Evolutionary conservation across 2,797 vertebrate species (phyloP).

Genomic region (Malacoraja senta): DNA sequence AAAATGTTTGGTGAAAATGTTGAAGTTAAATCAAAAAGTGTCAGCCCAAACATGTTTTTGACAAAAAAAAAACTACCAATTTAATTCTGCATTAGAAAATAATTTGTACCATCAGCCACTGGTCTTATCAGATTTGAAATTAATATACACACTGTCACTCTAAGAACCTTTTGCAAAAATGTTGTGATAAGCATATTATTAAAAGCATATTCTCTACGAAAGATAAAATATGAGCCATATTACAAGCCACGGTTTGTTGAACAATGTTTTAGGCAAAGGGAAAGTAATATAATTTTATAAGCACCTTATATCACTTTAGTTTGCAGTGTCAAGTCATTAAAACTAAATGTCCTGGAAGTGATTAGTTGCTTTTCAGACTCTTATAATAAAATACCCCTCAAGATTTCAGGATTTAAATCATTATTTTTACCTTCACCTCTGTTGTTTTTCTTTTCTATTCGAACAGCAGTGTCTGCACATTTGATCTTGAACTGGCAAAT

Average conservation of each 20-base stretch:
- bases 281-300: not conserved
- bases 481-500: constrained; percentile 8
- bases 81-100: not conserved
- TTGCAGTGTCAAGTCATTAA: not conserved
- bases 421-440: constrained; percentile 11
- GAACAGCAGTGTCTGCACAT: not conserved
- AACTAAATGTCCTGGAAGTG: not conserved
- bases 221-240: not conserved
- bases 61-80: not conserved
- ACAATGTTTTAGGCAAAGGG: not conserved
- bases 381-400: not conserved
- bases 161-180: not conserved
- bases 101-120: not conserved
- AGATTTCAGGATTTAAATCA: constrained; percentile 2
- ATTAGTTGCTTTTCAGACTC: not conserved
- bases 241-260: not conserved
- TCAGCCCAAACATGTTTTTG: not conserved
- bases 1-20: not conserved
- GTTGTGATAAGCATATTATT: not conserved
- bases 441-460: not conserved
- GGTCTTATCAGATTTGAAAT: constrained; percentile 1
- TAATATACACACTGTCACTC: not conserved
- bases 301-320: not conserved
- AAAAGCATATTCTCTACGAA: not conserved
- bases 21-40: not conserved